These are phyloP conservation scores for Prietella phreatophila DNA, from an alignment of 2,113 vertebrate species.

Conservation along the genomic window DNA sequence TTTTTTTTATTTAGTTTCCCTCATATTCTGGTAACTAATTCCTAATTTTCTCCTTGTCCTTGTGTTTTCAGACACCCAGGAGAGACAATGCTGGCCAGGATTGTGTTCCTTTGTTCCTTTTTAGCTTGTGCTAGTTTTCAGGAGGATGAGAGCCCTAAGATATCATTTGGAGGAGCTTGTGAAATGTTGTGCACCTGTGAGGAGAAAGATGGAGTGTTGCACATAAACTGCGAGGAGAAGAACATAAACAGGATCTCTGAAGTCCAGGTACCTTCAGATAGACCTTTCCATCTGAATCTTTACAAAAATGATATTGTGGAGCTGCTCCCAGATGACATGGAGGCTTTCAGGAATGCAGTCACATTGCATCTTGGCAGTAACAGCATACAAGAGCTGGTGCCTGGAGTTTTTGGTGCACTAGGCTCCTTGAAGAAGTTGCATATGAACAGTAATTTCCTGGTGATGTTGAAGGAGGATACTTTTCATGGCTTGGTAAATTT, in stretches of 20 bases:
- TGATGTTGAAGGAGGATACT: conserved; percentile 90
- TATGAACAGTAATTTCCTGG: conserved; percentile 97
- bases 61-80: conserved; percentile 59
- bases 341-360: conserved; percentile 81
- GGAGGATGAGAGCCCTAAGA: conserved; percentile 70
- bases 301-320: conserved; percentile 88
- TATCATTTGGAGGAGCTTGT: conserved; percentile 79
- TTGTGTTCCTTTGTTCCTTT: conserved; percentile 75
- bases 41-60: conserved; percentile 37
- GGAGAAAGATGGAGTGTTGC: conserved; percentile 83
- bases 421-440: conserved; percentile 90
- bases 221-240: conserved; percentile 90
- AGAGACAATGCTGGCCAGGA: conserved; percentile 83
- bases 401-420: conserved; percentile 87
- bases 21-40: background rate
- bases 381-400: conserved; percentile 92
- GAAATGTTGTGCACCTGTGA: conserved; percentile 86
- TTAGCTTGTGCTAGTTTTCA: conserved; percentile 69
- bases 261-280: conserved; percentile 82
- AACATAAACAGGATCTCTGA: conserved; percentile 86
- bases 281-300: conserved; percentile 89
- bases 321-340: conserved; percentile 83
- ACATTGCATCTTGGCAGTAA: conserved; percentile 94
- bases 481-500: conserved; percentile 93
- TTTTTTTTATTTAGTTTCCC: background rate